phyloP scores from a whole-genome alignment of 2,113 vertebrate genomes.

The Tylochromis polylepis region DNA sequence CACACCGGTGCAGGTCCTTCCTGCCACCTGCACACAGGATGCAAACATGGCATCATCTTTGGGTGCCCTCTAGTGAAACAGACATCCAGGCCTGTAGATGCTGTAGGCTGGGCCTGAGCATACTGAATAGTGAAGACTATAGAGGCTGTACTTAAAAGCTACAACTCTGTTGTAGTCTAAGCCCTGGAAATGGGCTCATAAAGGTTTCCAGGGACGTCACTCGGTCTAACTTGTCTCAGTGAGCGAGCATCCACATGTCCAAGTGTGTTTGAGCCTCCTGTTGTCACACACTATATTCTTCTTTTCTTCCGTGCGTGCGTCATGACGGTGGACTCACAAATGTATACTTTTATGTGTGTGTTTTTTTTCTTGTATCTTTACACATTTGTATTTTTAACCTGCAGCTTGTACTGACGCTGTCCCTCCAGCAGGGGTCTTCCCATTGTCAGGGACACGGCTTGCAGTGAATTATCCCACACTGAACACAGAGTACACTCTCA shows the following conservation, averaged over 20 bases:
- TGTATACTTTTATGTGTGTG: not conserved
- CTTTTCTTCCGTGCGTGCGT: not conserved
- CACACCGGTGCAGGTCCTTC: not conserved
- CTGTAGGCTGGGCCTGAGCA: slow-evolving; percentile 40
- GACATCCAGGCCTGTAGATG: slow-evolving; percentile 59
- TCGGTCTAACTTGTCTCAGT: slow-evolving; percentile 30
- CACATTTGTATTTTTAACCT: not conserved
- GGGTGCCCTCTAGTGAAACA: slow-evolving; percentile 37
- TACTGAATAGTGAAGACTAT: slow-evolving; percentile 13
- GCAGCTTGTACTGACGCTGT: slow-evolving; percentile 45
- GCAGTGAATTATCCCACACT: not conserved
- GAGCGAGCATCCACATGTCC: slow-evolving; percentile 11
- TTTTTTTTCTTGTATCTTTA: not conserved
- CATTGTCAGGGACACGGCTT: slow-evolving; percentile 49
- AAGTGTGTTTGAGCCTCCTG: not conserved
- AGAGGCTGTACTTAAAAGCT: slow-evolving; percentile 40
- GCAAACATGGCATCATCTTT: slow-evolving; percentile 12
- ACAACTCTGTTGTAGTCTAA: slow-evolving; percentile 36
- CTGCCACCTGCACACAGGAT: not conserved
- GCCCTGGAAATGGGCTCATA: slow-evolving; percentile 61
- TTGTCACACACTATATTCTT: not conserved
- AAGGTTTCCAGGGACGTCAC: slow-evolving; percentile 46
- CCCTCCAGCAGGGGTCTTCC: slow-evolving; percentile 72
- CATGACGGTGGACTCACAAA: not conserved
- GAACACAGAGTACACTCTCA: not conserved